These are phyloP conservation scores for Epirrita christyi DNA, from an alignment of 2,888 invertebrate species.

Conservation along the genomic window DNA sequence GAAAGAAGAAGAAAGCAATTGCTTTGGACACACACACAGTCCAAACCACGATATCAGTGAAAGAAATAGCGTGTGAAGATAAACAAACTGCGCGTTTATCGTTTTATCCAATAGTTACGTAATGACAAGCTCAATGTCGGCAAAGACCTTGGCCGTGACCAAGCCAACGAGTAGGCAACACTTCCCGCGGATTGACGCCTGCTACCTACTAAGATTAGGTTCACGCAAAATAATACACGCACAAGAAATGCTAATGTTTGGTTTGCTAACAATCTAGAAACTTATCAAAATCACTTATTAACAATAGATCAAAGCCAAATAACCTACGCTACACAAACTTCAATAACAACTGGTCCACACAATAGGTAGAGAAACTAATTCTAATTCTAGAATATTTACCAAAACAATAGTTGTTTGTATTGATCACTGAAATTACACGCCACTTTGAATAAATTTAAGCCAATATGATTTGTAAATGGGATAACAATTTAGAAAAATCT, in stretches of 20 bases:
- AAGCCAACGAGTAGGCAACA: slow-evolving; percentile 60
- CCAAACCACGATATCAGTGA: not conserved
- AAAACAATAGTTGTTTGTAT: slow-evolving; percentile 21
- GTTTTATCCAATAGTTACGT: slow-evolving; percentile 65
- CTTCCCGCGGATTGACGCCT: slow-evolving; percentile 66
- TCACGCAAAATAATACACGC: slow-evolving; percentile 54
- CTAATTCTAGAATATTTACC: slow-evolving; percentile 29
- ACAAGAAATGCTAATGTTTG: not conserved
- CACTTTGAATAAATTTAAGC: slow-evolving; percentile 9
- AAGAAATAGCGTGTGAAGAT: slow-evolving; percentile 31
- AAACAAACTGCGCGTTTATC: slow-evolving; percentile 56
- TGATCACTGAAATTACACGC: slow-evolving; percentile 28
- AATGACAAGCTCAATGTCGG: slow-evolving; percentile 63
- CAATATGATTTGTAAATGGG: not conserved
- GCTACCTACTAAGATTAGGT: slow-evolving; percentile 54
- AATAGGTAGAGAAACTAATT: slow-evolving; percentile 27
- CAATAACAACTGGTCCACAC: slow-evolving; percentile 19
- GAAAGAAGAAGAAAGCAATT: not conserved
- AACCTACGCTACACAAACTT: slow-evolving; percentile 8
- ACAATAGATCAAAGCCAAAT: not conserved
- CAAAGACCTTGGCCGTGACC: slow-evolving; percentile 83
- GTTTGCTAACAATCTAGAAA: not conserved
- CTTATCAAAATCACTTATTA: not conserved
- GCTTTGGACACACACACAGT: not conserved
- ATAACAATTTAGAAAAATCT: not conserved